These are phyloP conservation scores for Cartodere bifasciata DNA, from an alignment of 2,888 invertebrate species.

Conservation along the genomic window DNA sequence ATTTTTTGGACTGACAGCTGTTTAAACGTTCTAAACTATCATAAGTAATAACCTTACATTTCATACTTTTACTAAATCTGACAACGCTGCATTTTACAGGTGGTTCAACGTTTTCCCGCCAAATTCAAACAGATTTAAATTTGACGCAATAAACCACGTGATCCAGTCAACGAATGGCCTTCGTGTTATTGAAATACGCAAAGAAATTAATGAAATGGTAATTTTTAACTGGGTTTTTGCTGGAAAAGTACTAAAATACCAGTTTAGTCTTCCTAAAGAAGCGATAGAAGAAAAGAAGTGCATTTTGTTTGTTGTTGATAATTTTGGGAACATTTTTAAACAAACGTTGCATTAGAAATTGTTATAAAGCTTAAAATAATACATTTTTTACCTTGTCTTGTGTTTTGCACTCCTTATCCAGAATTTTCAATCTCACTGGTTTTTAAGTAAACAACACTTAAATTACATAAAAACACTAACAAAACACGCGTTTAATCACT, in stretches of 20 bases:
- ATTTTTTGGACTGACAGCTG: conserved; percentile 51
- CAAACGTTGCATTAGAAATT: conserved; percentile 33
- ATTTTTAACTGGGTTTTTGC: conserved; percentile 51
- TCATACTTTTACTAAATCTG: conserved; percentile 8
- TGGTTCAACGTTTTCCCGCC: conserved; percentile 35
- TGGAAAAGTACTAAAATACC: conserved; percentile 42
- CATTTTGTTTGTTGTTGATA: conserved; percentile 47
- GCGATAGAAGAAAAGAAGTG: conserved; percentile 38
- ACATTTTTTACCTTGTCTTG: neutral
- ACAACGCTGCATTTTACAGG: conserved; percentile 33
- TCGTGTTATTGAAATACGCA: conserved; percentile 52
- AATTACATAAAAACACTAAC: too few relatives aligned
- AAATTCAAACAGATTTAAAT: conserved; percentile 18
- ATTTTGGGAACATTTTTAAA: conserved; percentile 54
- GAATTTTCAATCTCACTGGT: neutral
- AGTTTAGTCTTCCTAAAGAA: conserved; percentile 43
- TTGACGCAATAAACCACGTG: conserved; percentile 28
- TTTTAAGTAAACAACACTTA: too few relatives aligned
- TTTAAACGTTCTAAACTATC: conserved; percentile 50
- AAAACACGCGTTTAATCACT: too few relatives aligned
- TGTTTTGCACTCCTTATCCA: neutral
- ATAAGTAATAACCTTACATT: conserved; percentile 43
- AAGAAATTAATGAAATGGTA: conserved; percentile 46
- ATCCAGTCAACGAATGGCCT: conserved; percentile 50
- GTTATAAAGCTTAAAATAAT: too few relatives aligned